These are phyloP conservation scores for Megamerina dolium DNA, from an alignment of 2,888 invertebrate species.

Conservation along the genomic window DNA sequence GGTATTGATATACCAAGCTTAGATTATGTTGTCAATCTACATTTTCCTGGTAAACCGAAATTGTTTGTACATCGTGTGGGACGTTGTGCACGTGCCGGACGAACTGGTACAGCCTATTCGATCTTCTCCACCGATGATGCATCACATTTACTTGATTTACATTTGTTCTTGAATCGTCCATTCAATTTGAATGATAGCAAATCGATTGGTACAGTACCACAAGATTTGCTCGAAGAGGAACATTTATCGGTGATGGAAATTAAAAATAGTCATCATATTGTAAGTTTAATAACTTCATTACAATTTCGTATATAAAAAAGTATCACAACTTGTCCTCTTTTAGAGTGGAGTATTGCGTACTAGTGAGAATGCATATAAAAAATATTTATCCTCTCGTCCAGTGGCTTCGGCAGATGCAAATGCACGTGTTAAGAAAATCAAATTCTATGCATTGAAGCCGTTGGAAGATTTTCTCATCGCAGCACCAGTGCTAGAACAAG, in stretches of 20 bases:
- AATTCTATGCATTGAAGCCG: slow-evolving; percentile 58
- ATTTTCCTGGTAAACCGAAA: slow-evolving; percentile 96
- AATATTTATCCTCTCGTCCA: slow-evolving; percentile 83
- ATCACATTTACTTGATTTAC: slow-evolving; percentile 88
- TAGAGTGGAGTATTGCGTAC: slow-evolving; percentile 64
- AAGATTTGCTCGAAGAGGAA: slow-evolving; percentile 74
- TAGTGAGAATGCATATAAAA: slow-evolving; percentile 82
- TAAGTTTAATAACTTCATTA: slow-evolving; percentile 47
- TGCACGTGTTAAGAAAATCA: slow-evolving; percentile 70
- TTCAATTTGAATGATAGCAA: slow-evolving; percentile 50
- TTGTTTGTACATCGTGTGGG: slow-evolving; percentile 98
- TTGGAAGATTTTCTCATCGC: slow-evolving; percentile 41
- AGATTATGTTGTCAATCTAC: slow-evolving; percentile 93
- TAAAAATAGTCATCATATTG: slow-evolving; percentile 73
- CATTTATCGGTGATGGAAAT: slow-evolving; percentile 68
- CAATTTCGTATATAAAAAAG: not conserved
- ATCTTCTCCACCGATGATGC: slow-evolving; percentile 86
- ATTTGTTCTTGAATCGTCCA: slow-evolving; percentile 81
- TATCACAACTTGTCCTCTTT: slow-evolving; percentile 7
- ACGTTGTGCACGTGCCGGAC: slow-evolving; percentile 92
- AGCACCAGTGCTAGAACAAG: slow-evolving; percentile 43
- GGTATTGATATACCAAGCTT: slow-evolving; percentile 95
- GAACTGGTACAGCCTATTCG: slow-evolving; percentile 86
- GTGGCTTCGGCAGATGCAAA: slow-evolving; percentile 85
- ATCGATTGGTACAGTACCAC: slow-evolving; percentile 68